Evolutionary conservation across 2,113 vertebrate species (phyloP).

Genomic region (Anguilla rostrata): DNA sequence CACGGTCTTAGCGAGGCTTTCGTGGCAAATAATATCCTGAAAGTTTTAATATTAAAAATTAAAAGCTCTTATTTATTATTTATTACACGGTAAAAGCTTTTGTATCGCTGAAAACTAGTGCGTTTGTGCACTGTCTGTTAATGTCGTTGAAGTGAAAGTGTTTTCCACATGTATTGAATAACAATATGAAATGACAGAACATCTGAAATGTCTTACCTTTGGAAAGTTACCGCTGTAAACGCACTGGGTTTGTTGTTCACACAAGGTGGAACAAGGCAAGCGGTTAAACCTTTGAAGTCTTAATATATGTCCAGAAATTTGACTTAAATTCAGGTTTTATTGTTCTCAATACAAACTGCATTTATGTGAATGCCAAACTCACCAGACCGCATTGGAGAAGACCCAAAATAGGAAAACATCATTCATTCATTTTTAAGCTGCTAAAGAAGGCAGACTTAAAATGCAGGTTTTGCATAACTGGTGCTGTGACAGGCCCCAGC

Average conservation of each 20-base stretch:
- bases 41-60: background rate
- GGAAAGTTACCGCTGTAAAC: background rate
- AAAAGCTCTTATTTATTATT: background rate
- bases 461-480: background rate
- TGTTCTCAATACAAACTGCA: background rate
- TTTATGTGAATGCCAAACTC: too few species aligned
- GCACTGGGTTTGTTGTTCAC: background rate
- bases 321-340: background rate
- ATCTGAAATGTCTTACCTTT: too few species aligned
- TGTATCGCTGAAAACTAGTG: background rate
- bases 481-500: background rate
- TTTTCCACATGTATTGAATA: background rate
- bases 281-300: background rate
- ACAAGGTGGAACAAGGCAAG: background rate
- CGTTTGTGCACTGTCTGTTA: background rate
- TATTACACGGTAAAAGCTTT: background rate
- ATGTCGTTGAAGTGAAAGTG: background rate
- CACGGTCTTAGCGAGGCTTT: background rate
- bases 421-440: background rate
- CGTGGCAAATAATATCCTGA: background rate
- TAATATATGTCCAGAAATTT: background rate
- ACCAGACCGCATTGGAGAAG: too few species aligned
- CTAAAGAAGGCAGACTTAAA: background rate
- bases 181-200: background rate
- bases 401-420: too few species aligned